Evolutionary conservation across 1,140 invertebrate species (phyloP), one percentile per base, ranked within the genome.

Genomic region (Nomia melanderi): DNA sequence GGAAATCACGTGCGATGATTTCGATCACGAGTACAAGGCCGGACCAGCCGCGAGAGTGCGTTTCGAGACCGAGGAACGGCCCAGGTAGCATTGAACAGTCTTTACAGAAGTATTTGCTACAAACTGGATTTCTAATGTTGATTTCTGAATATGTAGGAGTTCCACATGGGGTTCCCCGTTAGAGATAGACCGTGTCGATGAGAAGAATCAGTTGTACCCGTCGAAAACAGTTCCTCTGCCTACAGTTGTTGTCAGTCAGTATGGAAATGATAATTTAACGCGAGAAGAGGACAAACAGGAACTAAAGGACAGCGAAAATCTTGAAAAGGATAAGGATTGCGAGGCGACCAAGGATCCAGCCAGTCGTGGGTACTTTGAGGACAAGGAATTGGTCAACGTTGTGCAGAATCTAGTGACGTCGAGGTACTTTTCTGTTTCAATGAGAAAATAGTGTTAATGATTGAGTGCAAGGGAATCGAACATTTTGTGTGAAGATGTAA

Each of bases 341-440:
- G 11, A 11, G 12, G 14, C 29, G 2, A 36, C 14, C 17, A 62
- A 74, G 36, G 36, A 63, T 8, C 54, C 41, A 0, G 5, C 63
- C 2, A 27, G 41, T 14, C 73, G 17, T 31, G 39, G 41, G 27
- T 77, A 47, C 7, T 54, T 62, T 33, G 25, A 67, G 1, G 69
- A 82, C n/a, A 44, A 78, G 31, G 25, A 65, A 9, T 33, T 82
- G 1, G 64, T 70, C 14, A 67, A 84, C 9, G 80, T 90, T 25
- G 83, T 90, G 23, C 83, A 89, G 50, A 57, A 80, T 36, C 65
- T 90, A 64, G 89, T 90, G 27, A 79, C 78, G 39, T 89, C 88
- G 1, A 89, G 87, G 89, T 90, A 86, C 70, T 69, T 63, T 20
- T 1, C 25, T 1, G 12, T 17, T n/a, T 60, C 44, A 7, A 50